Percentiles rank a stretch among this genome's conserved stretches.
These are phyloP conservation scores for Xanthorhoe designata DNA, from an alignment of 2,888 invertebrate species.

Conservation along the genomic window DNA sequence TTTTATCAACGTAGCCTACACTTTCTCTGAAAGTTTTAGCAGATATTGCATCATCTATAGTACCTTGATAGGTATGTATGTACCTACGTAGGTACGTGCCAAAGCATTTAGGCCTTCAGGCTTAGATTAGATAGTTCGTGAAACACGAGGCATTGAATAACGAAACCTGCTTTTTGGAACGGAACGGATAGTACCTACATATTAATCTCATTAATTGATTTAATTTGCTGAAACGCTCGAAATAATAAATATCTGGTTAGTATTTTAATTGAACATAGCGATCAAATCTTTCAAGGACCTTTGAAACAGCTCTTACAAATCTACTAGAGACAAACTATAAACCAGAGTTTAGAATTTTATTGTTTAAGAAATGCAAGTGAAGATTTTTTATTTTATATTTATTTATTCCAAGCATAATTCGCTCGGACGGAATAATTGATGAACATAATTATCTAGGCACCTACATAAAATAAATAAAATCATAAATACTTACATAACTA, in stretches of 20 bases:
- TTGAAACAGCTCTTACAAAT: neutral
- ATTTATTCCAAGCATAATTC: too few relatives aligned
- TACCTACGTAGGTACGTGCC: neutral
- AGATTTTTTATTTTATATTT: too few relatives aligned
- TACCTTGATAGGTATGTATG: neutral
- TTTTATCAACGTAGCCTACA: neutral
- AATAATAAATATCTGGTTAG: neutral
- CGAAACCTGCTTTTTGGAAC: slow-evolving; percentile 22
- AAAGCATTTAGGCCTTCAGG: neutral
- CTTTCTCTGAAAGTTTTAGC: neutral
- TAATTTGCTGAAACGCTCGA: neutral
- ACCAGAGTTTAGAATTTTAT: too few relatives aligned
- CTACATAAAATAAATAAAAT: too few relatives aligned
- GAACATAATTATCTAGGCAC: too few relatives aligned
- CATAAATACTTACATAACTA: too few relatives aligned
- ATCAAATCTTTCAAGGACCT: neutral
- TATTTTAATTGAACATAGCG: neutral
- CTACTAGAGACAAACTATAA: neutral
- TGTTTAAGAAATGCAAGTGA: too few relatives aligned
- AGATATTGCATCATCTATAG: neutral
- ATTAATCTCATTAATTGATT: slow-evolving; percentile 3
- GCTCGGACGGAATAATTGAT: too few relatives aligned
- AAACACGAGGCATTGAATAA: slow-evolving; percentile 6
- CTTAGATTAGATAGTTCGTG: neutral
- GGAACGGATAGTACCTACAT: slow-evolving; percentile 17